These are phyloP conservation scores for Physella acuta DNA, from an alignment of 1,140 invertebrate genomes.

Conservation along the genomic window DNA sequence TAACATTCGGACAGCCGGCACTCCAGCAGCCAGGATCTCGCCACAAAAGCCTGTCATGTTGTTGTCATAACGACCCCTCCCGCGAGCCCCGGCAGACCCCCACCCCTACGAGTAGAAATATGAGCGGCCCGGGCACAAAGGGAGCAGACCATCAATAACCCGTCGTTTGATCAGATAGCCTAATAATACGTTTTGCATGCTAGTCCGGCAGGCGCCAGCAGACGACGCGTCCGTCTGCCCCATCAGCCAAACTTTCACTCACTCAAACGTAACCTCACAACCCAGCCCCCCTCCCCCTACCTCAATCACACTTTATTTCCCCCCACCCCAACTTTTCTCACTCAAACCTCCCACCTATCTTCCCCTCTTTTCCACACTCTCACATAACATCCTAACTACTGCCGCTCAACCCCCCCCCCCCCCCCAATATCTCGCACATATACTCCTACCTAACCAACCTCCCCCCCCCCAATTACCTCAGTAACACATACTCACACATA, in stretches of 20 bases:
- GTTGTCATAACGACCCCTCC: too few relatives aligned
- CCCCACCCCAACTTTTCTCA: background rate
- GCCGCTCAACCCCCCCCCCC: background rate
- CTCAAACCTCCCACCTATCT: background rate
- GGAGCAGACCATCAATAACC: constrained; percentile 12
- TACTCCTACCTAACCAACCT: background rate
- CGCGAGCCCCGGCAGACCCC: background rate
- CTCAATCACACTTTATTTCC: background rate
- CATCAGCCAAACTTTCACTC: constrained; percentile 2
- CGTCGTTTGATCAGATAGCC: constrained; percentile 6
- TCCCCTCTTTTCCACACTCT: background rate
- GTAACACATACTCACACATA: background rate
- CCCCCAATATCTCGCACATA: background rate
- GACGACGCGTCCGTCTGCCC: constrained; percentile 5
- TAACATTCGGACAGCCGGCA: too few relatives aligned
- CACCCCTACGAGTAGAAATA: background rate
- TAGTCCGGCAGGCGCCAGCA: constrained; percentile 3
- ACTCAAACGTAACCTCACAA: background rate
- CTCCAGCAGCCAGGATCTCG: too few relatives aligned
- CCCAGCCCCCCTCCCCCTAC: background rate
- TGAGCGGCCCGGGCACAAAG: background rate
- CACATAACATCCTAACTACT: background rate
- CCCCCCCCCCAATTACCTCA: background rate
- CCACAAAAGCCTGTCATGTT: too few relatives aligned
- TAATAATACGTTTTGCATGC: constrained; percentile 21